Evolutionary conservation across 2,888 invertebrate genomes (phyloP), one percentile per base, ranked within the genome.

Genomic region (Ennomos erosarius): DNA sequence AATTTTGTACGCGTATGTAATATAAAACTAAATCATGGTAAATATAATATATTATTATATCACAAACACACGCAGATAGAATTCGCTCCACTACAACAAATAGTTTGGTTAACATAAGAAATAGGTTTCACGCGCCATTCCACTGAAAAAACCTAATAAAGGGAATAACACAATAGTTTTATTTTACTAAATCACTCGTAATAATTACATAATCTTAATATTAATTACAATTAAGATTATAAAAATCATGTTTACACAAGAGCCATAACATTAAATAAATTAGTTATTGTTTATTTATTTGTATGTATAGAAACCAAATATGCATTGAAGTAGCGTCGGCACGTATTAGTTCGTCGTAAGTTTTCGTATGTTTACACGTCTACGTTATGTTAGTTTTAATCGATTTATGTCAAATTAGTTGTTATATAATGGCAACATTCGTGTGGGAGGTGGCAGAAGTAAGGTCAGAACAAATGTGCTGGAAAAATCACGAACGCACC

Each of bases 121-220:
- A 54, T 46, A 54, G 72, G 67, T 70, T 68, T 71, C 64, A 68
- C 75, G 76, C 66, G 76, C 66, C 80, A 82, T 83, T 83, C 83
- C 83, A 82, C 72, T 64, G 55, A 67, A 64, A 37, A 65, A 75
- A 78, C 75, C 76, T 69, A 68, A 54, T 61, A 70, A 65, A 67
- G 66, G 36, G 43, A 35, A 26, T 26, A 26, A 26, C 4, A 3
- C 8, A 63, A 64, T 68, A 59, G 33, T 43, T 55, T 46, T 60
- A 52, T 59, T 65, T 71, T 59, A 59, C 68, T 64, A 68, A 71
- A 73, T 70, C 69, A 62, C 64, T 68, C 6, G 62, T 69, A 73
- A 68, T 71, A 69, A 69, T 26, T 26, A 26, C 26, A 0, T 26
- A 26, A 26, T 6, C 67, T 67, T 68, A 64, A 71, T 59, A 69